These are phyloP conservation scores for Phaethon lepturus DNA, from an alignment of 2,113 vertebrate species.

Conservation along the genomic window DNA sequence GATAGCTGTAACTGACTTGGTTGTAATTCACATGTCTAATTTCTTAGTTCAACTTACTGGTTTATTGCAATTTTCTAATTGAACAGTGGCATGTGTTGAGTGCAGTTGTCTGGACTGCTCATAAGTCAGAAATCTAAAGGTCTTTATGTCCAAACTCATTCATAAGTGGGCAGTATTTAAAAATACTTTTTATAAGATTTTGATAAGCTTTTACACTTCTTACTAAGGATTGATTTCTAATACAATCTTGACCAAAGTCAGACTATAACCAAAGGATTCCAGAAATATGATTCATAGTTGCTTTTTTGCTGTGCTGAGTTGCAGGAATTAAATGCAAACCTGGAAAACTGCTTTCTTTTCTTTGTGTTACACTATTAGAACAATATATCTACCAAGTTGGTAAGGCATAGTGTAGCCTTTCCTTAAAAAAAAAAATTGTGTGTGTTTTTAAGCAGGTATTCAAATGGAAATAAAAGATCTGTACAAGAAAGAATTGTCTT, in stretches of 20 bases:
- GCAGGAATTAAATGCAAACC: neutral
- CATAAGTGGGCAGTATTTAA: neutral
- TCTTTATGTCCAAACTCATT: neutral
- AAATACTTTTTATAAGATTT: neutral
- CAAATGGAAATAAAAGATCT: neutral
- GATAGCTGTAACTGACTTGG: neutral
- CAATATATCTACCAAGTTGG: neutral
- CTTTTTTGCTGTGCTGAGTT: neutral
- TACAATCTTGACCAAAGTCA: neutral
- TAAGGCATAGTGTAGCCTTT: neutral
- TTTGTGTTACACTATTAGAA: accelerated
- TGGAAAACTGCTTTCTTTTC: neutral
- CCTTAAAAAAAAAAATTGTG: neutral
- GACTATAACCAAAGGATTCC: neutral
- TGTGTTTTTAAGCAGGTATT: neutral
- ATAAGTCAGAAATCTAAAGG: neutral
- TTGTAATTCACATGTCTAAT: neutral
- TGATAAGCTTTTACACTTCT: neutral
- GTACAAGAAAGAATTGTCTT: neutral
- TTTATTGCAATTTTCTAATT: neutral
- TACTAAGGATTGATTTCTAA: neutral
- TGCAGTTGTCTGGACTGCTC: neutral
- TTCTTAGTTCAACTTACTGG: neutral
- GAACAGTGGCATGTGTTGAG: neutral
- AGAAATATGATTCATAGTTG: neutral